Evolutionary conservation across 2,888 invertebrate genomes (phyloP).

Genomic region (Sinentomon sp.): DNA sequence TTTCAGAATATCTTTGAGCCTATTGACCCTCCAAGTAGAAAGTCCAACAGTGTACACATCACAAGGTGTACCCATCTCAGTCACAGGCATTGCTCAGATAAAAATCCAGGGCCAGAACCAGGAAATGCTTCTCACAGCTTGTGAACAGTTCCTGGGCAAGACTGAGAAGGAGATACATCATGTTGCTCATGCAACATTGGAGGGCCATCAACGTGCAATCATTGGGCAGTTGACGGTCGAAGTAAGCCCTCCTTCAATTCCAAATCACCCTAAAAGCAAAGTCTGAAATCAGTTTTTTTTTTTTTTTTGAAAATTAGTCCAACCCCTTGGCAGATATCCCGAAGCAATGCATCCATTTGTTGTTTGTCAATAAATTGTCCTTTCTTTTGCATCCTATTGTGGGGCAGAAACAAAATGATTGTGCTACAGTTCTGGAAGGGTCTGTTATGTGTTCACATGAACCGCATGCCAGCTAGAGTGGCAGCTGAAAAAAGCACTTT

Average conservation of each 20-base stretch:
- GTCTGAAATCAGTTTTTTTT: too few relatives aligned
- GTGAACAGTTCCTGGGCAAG: slow-evolving; percentile 80
- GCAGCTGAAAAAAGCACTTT: too few relatives aligned
- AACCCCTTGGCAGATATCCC: too few relatives aligned
- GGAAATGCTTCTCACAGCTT: slow-evolving; percentile 67
- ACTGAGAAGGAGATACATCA: slow-evolving; percentile 61
- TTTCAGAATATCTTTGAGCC: slow-evolving; percentile 70
- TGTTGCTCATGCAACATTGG: slow-evolving; percentile 67
- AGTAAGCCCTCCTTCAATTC: slow-evolving; percentile 20
- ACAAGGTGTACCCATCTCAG: slow-evolving; percentile 87
- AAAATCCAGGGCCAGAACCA: slow-evolving; percentile 70
- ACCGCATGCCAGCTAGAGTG: too few relatives aligned
- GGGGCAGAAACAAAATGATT: too few relatives aligned
- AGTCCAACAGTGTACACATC: slow-evolving; percentile 86
- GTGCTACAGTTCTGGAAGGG: too few relatives aligned
- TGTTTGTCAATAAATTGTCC: slow-evolving; percentile 3
- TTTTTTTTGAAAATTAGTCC: too few relatives aligned
- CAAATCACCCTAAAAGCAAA: too few relatives aligned
- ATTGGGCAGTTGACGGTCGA: slow-evolving; percentile 95
- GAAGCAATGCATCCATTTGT: too few relatives aligned
- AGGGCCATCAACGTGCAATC: slow-evolving; percentile 79
- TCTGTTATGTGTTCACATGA: too few relatives aligned
- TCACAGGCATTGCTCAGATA: slow-evolving; percentile 89
- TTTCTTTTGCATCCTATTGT: slow-evolving; percentile 7
- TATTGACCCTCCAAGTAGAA: slow-evolving; percentile 88